Conservation (phyloP, 2,113 vertebrate species). For the Coregonus clupeaformis region DNA sequence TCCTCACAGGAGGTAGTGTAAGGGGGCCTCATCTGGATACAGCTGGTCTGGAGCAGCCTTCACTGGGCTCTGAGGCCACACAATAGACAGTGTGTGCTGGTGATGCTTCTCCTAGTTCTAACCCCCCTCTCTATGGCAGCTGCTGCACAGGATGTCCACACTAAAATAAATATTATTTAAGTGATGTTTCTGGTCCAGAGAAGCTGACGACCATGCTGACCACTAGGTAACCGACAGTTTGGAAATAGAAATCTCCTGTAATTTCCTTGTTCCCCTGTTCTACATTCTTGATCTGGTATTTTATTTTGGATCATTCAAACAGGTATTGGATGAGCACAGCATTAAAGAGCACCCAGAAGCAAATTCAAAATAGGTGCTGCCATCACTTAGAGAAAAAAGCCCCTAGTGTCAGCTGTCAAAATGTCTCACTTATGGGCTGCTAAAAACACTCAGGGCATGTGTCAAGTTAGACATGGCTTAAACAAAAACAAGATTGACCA, state of each 20-base stretch:
- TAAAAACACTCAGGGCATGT: not conserved
- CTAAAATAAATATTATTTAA: not conserved
- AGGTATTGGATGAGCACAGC: too few species aligned
- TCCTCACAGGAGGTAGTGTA: not conserved
- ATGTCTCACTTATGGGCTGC: not conserved
- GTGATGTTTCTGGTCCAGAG: not conserved
- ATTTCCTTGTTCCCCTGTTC: too few species aligned
- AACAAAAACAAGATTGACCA: not conserved
- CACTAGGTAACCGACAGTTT: too few species aligned
- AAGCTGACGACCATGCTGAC: too few species aligned
- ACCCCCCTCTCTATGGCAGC: not conserved
- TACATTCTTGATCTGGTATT: too few species aligned
- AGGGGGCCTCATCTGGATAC: not conserved
- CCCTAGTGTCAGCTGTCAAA: not conserved
- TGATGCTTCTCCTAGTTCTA: too few species aligned
- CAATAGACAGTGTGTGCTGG: not conserved
- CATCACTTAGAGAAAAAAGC: not conserved
- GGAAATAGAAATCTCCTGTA: too few species aligned
- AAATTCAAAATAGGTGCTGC: not conserved
- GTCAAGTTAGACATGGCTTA: not conserved
- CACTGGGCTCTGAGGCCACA: not conserved
- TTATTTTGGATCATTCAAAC: too few species aligned
- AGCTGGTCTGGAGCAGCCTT: not conserved
- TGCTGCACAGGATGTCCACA: not conserved
- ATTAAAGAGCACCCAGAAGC: not conserved